These are phyloP conservation scores for Aradophagus sp. DNA, from an alignment of 1,140 invertebrate species.

Conservation along the genomic window DNA sequence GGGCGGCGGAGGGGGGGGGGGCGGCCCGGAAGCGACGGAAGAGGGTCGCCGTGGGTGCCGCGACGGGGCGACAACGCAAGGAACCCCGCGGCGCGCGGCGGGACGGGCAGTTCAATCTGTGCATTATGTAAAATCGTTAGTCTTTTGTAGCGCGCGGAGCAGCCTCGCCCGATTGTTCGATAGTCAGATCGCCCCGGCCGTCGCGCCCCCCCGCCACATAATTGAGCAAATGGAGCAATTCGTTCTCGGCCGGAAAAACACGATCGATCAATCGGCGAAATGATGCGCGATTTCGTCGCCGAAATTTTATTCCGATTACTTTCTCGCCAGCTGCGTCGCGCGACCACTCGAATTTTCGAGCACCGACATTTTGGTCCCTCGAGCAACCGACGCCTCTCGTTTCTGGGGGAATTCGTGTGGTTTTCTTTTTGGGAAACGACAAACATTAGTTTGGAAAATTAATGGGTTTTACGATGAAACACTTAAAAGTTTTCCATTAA, in stretches of 20 bases:
- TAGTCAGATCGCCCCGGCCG: constrained; percentile 47
- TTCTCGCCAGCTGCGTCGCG: too few relatives aligned
- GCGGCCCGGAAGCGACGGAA: constrained; percentile 36
- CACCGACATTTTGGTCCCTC: too few relatives aligned
- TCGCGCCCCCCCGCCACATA: constrained; percentile 49
- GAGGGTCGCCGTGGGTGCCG: constrained; percentile 45
- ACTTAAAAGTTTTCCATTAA: too few relatives aligned
- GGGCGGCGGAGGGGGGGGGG: constrained; percentile 19
- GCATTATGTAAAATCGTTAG: constrained; percentile 65
- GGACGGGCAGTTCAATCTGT: constrained; percentile 59
- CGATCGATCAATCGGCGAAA: constrained; percentile 36
- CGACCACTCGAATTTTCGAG: too few relatives aligned
- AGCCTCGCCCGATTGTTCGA: constrained; percentile 44
- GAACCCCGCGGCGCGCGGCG: constrained; percentile 22
- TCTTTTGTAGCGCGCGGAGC: constrained; percentile 36
- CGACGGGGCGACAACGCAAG: constrained; percentile 49
- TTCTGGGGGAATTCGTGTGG: too few relatives aligned
- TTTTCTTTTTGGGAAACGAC: too few relatives aligned
- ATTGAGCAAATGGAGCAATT: constrained; percentile 53
- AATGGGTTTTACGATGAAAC: too few relatives aligned
- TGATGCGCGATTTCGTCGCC: too few relatives aligned
- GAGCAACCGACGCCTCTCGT: too few relatives aligned
- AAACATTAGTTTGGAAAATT: too few relatives aligned
- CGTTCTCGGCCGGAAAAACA: constrained; percentile 38
- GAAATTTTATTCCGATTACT: too few relatives aligned